Evolutionary conservation across 2,113 vertebrate species (phyloP).

Genomic region (Carlito syrichta): DNA sequence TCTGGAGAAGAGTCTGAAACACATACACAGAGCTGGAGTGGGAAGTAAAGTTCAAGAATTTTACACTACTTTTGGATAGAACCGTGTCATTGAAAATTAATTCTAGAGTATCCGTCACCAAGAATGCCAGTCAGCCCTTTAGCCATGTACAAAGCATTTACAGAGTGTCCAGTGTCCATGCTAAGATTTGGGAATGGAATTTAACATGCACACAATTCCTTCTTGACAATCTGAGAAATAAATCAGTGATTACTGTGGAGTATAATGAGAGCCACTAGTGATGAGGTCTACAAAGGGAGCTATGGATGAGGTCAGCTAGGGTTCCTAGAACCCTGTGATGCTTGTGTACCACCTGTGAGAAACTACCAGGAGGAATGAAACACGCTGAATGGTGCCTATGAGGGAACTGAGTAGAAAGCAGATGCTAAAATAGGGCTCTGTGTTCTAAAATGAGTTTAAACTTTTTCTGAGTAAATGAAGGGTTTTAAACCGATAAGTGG

Average conservation of each 20-base stretch:
- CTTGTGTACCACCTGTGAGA: background rate
- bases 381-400: accelerated
- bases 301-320: background rate
- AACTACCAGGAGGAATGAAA: background rate
- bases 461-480: background rate
- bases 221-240: background rate
- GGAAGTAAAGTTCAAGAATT: background rate
- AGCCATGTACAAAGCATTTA: background rate
- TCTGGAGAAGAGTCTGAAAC: background rate
- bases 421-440: background rate
- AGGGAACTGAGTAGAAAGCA: background rate
- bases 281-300: background rate
- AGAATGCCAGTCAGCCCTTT: background rate
- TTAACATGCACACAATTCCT: background rate
- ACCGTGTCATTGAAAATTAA: background rate
- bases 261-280: background rate
- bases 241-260: background rate
- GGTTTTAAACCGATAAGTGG: background rate
- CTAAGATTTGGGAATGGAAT: background rate
- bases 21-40: background rate
- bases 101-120: background rate
- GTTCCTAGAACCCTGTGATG: background rate
- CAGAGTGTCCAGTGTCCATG: background rate
- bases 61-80: background rate
- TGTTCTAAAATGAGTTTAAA: background rate